A percentile compares a stretch with the other conserved stretches of the same genome.
Conservation (phyloP, 2,888 invertebrate genomes). For the Caenorhabditis virilis region DNA sequence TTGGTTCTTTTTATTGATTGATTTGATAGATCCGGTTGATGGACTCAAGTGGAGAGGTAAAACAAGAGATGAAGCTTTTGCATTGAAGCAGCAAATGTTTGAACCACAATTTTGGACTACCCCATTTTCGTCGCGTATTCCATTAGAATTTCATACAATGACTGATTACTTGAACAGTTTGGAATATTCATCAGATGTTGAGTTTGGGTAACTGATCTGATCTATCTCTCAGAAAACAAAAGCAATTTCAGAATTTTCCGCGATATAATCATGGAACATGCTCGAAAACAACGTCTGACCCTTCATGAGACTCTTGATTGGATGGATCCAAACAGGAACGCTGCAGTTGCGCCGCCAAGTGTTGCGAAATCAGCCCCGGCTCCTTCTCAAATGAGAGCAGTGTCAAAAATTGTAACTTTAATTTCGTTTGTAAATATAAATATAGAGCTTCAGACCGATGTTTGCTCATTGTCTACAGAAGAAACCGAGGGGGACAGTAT, state of each 20-base stretch:
- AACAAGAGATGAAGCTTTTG: conserved; percentile 9
- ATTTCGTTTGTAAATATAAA: no score
- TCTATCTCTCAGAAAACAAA: neutral
- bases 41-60: conserved; percentile 31
- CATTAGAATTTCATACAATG: conserved; percentile 6
- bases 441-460: no score
- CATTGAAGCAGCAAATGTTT: conserved; percentile 21
- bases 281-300: conserved; percentile 13
- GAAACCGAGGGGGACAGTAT: conserved; percentile 1
- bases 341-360: neutral
- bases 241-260: conserved; percentile 20
- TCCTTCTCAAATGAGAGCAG: no score
- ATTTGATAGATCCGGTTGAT: conserved; percentile 14
- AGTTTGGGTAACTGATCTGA: conserved; percentile 8
- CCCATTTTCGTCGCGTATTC: conserved; percentile 4
- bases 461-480: neutral
- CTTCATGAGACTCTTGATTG: conserved; percentile 26
- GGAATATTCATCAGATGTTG: conserved; percentile 15
- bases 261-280: conserved; percentile 26
- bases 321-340: neutral
- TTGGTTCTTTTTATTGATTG: conserved; percentile 28
- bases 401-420: no score
- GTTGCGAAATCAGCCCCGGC: neutral
- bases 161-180: conserved; percentile 18
- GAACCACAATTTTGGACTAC: conserved; percentile 14